Evolutionary conservation across 2,797 vertebrate genomes (phyloP).

Genomic region (Lithobates sylvaticus): DNA sequence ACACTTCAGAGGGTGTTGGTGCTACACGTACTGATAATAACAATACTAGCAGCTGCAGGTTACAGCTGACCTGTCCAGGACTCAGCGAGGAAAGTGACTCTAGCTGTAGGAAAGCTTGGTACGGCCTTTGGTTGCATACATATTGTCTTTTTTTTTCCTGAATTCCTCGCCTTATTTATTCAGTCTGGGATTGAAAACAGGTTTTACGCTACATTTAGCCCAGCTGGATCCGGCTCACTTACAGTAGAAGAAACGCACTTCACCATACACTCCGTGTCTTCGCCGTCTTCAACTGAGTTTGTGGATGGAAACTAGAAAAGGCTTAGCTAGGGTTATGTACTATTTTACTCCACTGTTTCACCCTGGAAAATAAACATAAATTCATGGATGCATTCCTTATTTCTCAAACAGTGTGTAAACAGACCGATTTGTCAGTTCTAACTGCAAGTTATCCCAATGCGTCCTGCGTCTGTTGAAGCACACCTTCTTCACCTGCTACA

Average conservation of each 20-base stretch:
- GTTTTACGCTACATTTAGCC: slow-evolving; percentile 77
- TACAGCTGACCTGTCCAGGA: background rate
- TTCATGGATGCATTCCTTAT: background rate
- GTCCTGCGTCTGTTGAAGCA: too few species aligned
- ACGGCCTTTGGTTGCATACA: slow-evolving; percentile 13
- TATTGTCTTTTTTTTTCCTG: slow-evolving; percentile 38
- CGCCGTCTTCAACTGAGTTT: slow-evolving; percentile 46
- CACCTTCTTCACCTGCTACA: too few species aligned
- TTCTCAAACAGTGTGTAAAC: background rate
- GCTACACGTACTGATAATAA: too few species aligned
- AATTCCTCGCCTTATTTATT: slow-evolving; percentile 71
- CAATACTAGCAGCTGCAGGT: too few species aligned
- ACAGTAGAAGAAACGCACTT: slow-evolving; percentile 71
- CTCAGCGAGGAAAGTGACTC: background rate
- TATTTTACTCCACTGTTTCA: background rate
- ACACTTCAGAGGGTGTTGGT: too few species aligned
- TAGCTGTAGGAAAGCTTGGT: background rate
- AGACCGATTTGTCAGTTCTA: background rate
- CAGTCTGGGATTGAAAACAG: slow-evolving; percentile 74
- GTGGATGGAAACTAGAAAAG: background rate
- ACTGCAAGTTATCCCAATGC: too few species aligned
- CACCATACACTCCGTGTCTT: slow-evolving; percentile 61
- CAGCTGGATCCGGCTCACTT: slow-evolving; percentile 75
- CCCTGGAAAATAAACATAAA: background rate
- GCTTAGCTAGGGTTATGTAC: background rate